Evolutionary conservation across 2,888 invertebrate genomes (phyloP), one percentile per base, ranked within the genome.

Genomic region (Ophion costatus): DNA sequence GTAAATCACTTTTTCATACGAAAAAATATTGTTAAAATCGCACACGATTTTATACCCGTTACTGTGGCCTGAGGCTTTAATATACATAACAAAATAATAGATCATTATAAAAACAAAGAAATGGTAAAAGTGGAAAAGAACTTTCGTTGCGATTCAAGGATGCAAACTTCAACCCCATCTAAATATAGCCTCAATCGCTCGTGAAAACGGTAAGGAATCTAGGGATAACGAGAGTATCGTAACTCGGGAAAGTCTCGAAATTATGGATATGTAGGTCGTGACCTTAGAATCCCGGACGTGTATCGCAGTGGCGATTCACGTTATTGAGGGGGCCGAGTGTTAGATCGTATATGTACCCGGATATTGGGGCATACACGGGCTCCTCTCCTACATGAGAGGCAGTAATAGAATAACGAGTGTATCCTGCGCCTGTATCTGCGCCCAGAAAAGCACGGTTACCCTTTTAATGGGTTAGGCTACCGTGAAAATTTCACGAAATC

Each of bases 171-270:
- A 24, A 24, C 2, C 1, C 2, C 24, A 24, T 24, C n/a, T n/a
- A n/a, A n/a, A n/a, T n/a, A n/a, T n/a, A 63, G 57, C 64, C 64
- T 63, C 42, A 29, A 80, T 70, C 45, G 75, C 64, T 56, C 45
- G 57, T 75, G 74, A 76, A 70, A 76, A 75, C 63, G 69, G 20
- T 74, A 61, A 70, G 42, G 51, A 74, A 63, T 75, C 51, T 75
- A 38, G 64, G 51, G 24, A 61, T 63, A 63, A 20, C 11, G 45
- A 45, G 64, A 24, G 11, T 2, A 51, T 51, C 20, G 22, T n/a
- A 74, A 63, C 5, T 63, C 42, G 74, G 17, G 3, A 20, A 64
- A 45, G 51, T 51, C 29, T 11, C 22, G n/a, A 22, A 56, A 75
- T 29, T 56, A 17, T 33, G 29, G 11, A 20, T 75, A 78, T 78